Evolutionary conservation across 1,140 invertebrate genomes (phyloP).

Genomic region (Drosophila miranda): DNA sequence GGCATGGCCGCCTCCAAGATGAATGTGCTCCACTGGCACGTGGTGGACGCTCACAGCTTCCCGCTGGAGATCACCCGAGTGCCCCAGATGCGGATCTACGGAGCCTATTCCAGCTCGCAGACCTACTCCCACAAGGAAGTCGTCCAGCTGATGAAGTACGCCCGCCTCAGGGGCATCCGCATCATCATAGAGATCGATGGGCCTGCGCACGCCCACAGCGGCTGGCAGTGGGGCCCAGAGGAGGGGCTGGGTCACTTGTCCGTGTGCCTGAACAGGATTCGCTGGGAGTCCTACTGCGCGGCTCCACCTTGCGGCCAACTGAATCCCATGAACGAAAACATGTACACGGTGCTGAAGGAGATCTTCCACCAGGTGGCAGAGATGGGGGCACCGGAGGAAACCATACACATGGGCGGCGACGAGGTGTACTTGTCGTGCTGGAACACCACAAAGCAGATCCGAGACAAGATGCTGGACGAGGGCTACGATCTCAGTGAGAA

Average conservation of each 20-base stretch:
- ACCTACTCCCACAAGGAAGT: slow-evolving; percentile 89
- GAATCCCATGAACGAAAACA: slow-evolving; percentile 90
- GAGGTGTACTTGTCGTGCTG: slow-evolving; percentile 91
- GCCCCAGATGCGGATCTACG: slow-evolving; percentile 89
- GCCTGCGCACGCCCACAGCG: slow-evolving; percentile 92
- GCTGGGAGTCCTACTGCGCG: slow-evolving; percentile 89
- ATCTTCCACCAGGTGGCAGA: slow-evolving; percentile 88
- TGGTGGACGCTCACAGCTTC: slow-evolving; percentile 93
- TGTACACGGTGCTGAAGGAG: slow-evolving; percentile 87
- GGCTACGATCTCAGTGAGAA: slow-evolving; percentile 84
- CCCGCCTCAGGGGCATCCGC: slow-evolving; percentile 88
- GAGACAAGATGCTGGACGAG: slow-evolving; percentile 84
- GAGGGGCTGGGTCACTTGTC: slow-evolving; percentile 87
- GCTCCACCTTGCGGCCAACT: slow-evolving; percentile 93
- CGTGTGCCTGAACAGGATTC: slow-evolving; percentile 88
- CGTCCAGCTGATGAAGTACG: slow-evolving; percentile 87
- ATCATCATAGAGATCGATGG: slow-evolving; percentile 92
- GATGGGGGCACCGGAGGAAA: slow-evolving; percentile 83
- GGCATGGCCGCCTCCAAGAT: slow-evolving; percentile 92
- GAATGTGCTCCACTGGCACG: slow-evolving; percentile 94
- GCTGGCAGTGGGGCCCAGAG: slow-evolving; percentile 90
- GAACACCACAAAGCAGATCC: slow-evolving; percentile 89
- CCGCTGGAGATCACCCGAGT: slow-evolving; percentile 88
- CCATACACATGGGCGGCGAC: slow-evolving; percentile 93
- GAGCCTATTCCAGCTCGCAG: slow-evolving; percentile 87